These are phyloP conservation scores for Merodon equestris DNA, from an alignment of 2,888 invertebrate species.

Conservation along the genomic window DNA sequence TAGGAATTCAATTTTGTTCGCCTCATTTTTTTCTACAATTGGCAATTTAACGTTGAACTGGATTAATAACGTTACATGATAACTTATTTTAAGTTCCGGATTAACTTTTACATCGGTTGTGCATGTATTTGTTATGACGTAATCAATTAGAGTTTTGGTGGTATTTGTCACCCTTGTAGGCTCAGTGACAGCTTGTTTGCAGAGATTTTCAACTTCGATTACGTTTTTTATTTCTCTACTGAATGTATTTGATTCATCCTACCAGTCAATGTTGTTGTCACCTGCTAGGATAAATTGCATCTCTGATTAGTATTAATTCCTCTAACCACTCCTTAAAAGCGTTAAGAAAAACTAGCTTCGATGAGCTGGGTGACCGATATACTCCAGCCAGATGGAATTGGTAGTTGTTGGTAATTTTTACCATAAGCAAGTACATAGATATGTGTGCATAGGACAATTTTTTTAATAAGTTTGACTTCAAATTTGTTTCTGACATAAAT, in stretches of 20 bases:
- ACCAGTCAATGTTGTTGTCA: slow-evolving; percentile 5
- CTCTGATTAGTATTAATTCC: slow-evolving; percentile 8
- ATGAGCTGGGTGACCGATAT: neutral
- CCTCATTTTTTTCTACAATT: no score
- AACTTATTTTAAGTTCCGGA: slow-evolving; percentile 2
- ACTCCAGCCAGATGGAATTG: neutral
- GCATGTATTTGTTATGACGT: no score
- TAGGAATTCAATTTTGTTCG: no score
- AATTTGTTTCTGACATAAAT: neutral
- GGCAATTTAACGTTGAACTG: no score
- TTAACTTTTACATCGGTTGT: no score
- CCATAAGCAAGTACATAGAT: neutral
- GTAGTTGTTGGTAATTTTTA: slow-evolving; percentile 9
- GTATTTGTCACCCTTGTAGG: no score
- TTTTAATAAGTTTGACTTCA: neutral
- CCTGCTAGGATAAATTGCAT: slow-evolving; percentile 15
- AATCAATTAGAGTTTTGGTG: no score
- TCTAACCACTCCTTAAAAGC: neutral
- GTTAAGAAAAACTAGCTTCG: slow-evolving; percentile 6
- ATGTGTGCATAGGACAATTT: neutral
- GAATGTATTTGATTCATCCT: no score
- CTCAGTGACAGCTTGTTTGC: no score
- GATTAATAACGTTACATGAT: no score
- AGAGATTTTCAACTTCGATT: no score
- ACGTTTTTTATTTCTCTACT: no score